These are phyloP conservation scores for Pygocentrus nattereri DNA, from an alignment of 2,797 vertebrate species.

Conservation along the genomic window DNA sequence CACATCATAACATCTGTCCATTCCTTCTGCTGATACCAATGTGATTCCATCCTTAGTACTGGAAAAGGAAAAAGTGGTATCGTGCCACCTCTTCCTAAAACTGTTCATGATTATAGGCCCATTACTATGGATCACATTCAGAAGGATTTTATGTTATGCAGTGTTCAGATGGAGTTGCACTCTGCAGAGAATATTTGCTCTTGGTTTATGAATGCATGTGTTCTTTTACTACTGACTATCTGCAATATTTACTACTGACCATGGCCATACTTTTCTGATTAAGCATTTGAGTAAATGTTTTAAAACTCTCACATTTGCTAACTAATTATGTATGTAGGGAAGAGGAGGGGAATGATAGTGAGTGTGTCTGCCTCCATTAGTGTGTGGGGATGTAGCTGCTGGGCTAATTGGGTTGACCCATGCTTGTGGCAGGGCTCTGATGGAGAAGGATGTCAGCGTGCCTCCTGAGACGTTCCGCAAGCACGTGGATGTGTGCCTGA, in stretches of 20 bases:
- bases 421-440: slow-evolving; percentile 79
- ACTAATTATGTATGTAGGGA: background rate
- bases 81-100: background rate
- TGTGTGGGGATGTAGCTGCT: slow-evolving; percentile 12
- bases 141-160: background rate
- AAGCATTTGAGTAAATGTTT: background rate
- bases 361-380: slow-evolving; percentile 11
- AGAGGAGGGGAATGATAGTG: background rate
- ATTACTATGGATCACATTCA: background rate
- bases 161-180: background rate
- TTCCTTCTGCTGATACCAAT: no score
- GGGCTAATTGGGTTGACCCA: slow-evolving; percentile 57
- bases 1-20: no score
- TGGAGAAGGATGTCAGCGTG: slow-evolving; percentile 89
- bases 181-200: background rate
- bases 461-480: slow-evolving; percentile 91
- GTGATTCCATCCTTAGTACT: no score
- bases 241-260: background rate
- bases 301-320: background rate
- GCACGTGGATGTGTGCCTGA: slow-evolving; percentile 83
- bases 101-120: background rate
- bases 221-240: background rate
- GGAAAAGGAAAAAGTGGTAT: background rate
- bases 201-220: background rate
- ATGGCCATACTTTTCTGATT: background rate